Percentiles rank a stretch among this genome's conserved stretches.
phyloP scores from a whole-genome alignment of 2,113 vertebrate species.

The Otocyon megalotis region DNA sequence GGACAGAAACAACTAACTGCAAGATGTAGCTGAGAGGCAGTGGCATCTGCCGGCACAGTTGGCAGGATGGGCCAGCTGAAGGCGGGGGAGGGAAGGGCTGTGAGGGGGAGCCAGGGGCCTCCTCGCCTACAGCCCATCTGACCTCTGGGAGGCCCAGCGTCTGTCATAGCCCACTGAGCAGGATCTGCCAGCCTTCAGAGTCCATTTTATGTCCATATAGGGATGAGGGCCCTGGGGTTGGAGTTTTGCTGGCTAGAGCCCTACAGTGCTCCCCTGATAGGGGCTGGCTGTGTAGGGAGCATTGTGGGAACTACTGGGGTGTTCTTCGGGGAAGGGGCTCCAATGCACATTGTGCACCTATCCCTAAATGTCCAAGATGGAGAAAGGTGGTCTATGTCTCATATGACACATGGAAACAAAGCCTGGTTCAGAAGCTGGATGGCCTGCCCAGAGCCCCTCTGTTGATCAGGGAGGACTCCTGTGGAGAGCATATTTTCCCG shows the following conservation, averaged over 20 bases:
- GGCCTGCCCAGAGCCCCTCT: neutral
- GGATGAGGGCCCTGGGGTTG: rapidly evolving
- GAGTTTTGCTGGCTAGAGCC: neutral
- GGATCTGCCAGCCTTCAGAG: neutral
- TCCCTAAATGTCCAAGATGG: neutral
- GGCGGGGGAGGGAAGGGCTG: too few species aligned
- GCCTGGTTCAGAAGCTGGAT: neutral
- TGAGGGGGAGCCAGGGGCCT: neutral
- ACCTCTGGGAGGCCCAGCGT: neutral
- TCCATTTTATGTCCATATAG: rapidly evolving
- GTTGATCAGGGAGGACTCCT: neutral
- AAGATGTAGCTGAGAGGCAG: neutral
- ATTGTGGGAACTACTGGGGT: neutral
- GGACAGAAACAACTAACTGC: too few species aligned
- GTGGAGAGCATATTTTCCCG: neutral
- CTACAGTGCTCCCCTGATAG: neutral
- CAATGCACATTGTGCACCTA: neutral
- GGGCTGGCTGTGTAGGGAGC: neutral
- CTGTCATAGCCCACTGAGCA: neutral
- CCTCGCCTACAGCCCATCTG: neutral
- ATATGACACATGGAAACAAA: neutral
- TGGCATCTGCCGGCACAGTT: neutral
- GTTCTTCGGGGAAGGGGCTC: too few species aligned
- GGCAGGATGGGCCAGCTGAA: neutral
- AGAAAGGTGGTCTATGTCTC: neutral